Base-by-base conservation (phyloP, 2,797 vertebrate species). In the Epinephelus awoara region DNA sequence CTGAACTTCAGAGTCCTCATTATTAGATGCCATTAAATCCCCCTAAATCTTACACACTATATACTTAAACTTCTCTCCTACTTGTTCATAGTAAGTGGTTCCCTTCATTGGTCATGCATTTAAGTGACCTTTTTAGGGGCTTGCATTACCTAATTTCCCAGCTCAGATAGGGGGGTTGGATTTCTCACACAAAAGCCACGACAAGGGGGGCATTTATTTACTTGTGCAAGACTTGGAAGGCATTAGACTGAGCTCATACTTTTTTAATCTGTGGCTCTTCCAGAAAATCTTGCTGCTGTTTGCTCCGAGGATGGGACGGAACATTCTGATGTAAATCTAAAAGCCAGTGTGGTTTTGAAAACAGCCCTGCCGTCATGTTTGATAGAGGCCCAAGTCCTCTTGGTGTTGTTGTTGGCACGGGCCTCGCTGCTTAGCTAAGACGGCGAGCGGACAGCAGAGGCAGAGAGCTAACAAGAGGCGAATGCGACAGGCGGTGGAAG, bases 261-360 rank as follows among this genome's bases (percentile, higher is more conserved):
- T 55, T 67, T 72, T 57, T 25, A 19, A 70, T 78, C 76, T 78
- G 34, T n/a, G 18, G n/a, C 49, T 70, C 71, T 74, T 84, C 66
- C 72, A 77, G 51, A 87, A 64, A 66, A 52, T 66, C 42, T 51
- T 10, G 27, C 64, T 71, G 79, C 79, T 77, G 76, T 91, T 85
- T 81, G 76, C 76, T 64, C 67, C 68, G 12, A 83, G 63, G 77
- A 88, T 75, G 72, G 79, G 73, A 81, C 67, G 19, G 82, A 89
- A 87, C 80, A 84, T 86, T 90, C 67, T 80, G 82, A 90, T 88
- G 83, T 86, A 87, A 89, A 85, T 85, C 77, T 77, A 50, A 85
- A 42, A 89, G 77, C 84, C 84, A 59, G 66, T 86, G 92, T 87
- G 90, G 91, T 89, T 92, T 91, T 85, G 67, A 91, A 92, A 90